Base-by-base conservation (phyloP, 2,797 vertebrate species). In the Hozukius guyotensis region DNA sequence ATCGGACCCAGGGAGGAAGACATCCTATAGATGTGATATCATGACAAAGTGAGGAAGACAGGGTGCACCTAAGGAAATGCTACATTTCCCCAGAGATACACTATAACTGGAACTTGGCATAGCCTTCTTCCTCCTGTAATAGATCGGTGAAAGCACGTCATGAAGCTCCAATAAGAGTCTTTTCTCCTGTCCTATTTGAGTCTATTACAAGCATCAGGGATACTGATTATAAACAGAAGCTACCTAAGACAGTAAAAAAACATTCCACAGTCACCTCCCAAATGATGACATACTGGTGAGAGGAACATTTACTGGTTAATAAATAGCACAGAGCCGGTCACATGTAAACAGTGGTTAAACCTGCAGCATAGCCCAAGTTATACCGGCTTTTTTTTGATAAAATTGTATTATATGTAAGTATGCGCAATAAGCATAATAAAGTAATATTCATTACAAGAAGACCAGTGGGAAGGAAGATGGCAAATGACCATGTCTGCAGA, bases 401-500 rank as follows among this genome's bases (percentile, higher is more conserved):
- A 68, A 57, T 24, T 89, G 86, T 82, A 78, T 75, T 72, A 84
- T 84, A 88, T 87, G 66, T 56, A 81, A 77, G 66, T 85, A 74
- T 75, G 66, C 77, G 27, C 34, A 82, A 25, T 64, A 55, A 36
- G 53, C 22, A 64, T 27, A 72, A 72, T 77, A 67, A 76, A 62
- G 20, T 63, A n/a, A 56, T 74, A 9, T 38, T 73, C 73, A 82
- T 68, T 80, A 18, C 10, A 69, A 24, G 61, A 59, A 74, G 31
- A 81, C 24, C 36, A 70, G 81, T 68, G 72, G 78, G 77, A 62
- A 72, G 78, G 36, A 76, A 71, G 79, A 81, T 49, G 85, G 82
- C 84, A 89, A 88, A 89, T 91, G 82, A 92, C 73, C 88, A 77
- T 72, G 67, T 78, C 71, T 66, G 84, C 74, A 24, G 75, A 87